Evolutionary conservation across 2,888 invertebrate genomes (phyloP).

Genomic region (Venusia cambrica): DNA sequence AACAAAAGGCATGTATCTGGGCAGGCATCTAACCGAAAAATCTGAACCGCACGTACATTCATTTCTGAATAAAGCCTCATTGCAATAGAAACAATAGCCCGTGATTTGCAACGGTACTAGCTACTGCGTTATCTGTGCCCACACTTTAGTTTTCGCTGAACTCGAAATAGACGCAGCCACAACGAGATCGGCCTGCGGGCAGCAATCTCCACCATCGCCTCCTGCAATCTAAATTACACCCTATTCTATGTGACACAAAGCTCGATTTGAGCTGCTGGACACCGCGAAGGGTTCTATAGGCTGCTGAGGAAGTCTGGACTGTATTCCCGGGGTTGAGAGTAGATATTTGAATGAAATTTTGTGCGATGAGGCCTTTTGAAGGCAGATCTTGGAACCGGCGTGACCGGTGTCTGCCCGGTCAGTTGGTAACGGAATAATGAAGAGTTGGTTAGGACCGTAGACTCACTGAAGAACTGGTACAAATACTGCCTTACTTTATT

Average conservation of each 20-base stretch:
- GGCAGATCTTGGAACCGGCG: slow-evolving; percentile 51
- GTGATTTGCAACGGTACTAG: too few species aligned
- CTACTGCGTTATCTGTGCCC: too few species aligned
- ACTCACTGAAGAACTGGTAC: slow-evolving; percentile 64
- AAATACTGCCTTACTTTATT: too few species aligned
- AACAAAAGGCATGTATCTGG: slow-evolving; percentile 39
- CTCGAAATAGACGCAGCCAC: slow-evolving; percentile 42
- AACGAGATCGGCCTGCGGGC: slow-evolving; percentile 47
- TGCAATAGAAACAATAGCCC: too few species aligned
- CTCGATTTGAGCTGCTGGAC: too few species aligned
- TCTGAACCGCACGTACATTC: too few species aligned
- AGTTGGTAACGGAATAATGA: too few species aligned
- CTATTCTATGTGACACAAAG: slow-evolving; percentile 30
- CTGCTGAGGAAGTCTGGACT: too few species aligned
- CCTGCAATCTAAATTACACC: slow-evolving; percentile 33
- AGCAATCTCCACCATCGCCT: slow-evolving; percentile 42
- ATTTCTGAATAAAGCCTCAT: too few species aligned
- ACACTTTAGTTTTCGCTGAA: slow-evolving; percentile 41
- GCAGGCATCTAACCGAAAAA: too few species aligned
- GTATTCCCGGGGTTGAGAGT: slow-evolving; percentile 25
- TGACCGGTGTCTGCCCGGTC: slow-evolving; percentile 60
- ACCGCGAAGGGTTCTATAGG: too few species aligned
- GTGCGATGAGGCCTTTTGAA: slow-evolving; percentile 31
- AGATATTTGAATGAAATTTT: slow-evolving; percentile 20
- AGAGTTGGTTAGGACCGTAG: too few species aligned